phyloP scores from a whole-genome alignment of 2,113 vertebrate genomes.

The Poecilia latipinna region DNA sequence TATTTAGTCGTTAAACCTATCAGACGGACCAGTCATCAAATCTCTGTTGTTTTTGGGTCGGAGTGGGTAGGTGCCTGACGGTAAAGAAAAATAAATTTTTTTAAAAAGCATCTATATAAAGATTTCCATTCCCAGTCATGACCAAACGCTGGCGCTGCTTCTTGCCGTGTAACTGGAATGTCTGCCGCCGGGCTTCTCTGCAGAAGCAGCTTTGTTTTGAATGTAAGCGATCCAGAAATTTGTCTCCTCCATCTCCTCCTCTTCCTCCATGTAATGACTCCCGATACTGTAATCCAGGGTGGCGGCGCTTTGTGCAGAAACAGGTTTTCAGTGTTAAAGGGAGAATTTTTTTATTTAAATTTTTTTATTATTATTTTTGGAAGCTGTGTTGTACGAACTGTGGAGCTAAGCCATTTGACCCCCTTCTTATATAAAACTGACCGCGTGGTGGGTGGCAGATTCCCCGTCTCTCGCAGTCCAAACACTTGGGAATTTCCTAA shows the following conservation, averaged over 20 bases:
- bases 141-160: conserved; percentile 50
- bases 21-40: not conserved
- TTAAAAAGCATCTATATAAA: conserved; percentile 25
- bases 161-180: conserved; percentile 19
- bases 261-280: not conserved
- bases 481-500: too few relatives aligned
- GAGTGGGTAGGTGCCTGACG: conserved; percentile 1
- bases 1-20: not conserved
- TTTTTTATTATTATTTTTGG: too few relatives aligned
- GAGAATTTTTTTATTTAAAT: not conserved
- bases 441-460: too few relatives aligned
- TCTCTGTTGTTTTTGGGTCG: conserved; percentile 3
- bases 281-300: too few relatives aligned
- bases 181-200: conserved; percentile 16
- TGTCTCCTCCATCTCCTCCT: conserved; percentile 4
- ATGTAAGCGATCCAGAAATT: conserved; percentile 64
- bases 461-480: too few relatives aligned
- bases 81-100: not conserved
- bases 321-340: not conserved
- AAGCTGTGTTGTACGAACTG: not conserved
- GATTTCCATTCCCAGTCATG: conserved; percentile 29
- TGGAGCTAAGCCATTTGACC: not conserved
- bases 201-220: conserved; percentile 56
- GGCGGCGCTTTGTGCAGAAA: not conserved
- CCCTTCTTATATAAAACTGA: not conserved